A percentile compares a stretch with the other conserved stretches of the same genome.
These are phyloP conservation scores for Psophia crepitans DNA, from an alignment of 2,113 vertebrate species.

Conservation along the genomic window DNA sequence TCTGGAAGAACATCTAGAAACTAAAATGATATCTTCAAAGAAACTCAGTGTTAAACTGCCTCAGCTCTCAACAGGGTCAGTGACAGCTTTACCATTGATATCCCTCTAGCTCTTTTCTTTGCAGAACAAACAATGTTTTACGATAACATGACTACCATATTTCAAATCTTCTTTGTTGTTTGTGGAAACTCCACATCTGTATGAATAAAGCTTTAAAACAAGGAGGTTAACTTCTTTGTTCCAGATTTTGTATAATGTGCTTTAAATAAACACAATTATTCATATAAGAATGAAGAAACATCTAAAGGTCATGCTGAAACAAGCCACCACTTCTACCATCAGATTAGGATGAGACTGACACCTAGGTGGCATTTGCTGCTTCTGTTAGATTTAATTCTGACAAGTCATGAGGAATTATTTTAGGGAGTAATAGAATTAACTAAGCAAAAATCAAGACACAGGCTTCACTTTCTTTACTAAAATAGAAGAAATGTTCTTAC, in stretches of 20 bases:
- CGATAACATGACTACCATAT: not conserved
- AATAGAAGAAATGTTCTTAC: not conserved
- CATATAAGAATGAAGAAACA: not conserved
- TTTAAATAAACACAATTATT: not conserved
- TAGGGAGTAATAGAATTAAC: slow-evolving; percentile 2
- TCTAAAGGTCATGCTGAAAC: not conserved
- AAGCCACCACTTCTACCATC: not conserved
- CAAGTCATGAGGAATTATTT: not conserved
- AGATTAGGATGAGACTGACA: slow-evolving; percentile 1
- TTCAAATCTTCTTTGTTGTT: not conserved
- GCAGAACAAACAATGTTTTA: not conserved
- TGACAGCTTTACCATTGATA: not conserved
- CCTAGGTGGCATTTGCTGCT: not conserved
- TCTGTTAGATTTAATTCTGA: not conserved
- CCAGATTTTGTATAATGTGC: not conserved
- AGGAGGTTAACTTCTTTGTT: not conserved
- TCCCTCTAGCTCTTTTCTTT: not conserved
- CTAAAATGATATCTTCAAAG: not conserved
- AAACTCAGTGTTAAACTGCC: not conserved
- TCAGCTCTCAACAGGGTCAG: not conserved
- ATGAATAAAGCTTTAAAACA: not conserved
- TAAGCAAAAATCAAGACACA: not conserved
- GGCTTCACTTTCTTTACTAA: not conserved
- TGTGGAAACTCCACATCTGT: not conserved
- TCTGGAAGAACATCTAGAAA: not conserved